Evolutionary conservation across 2,888 invertebrate species (phyloP).

Genomic region (Ochropacha duplaris): DNA sequence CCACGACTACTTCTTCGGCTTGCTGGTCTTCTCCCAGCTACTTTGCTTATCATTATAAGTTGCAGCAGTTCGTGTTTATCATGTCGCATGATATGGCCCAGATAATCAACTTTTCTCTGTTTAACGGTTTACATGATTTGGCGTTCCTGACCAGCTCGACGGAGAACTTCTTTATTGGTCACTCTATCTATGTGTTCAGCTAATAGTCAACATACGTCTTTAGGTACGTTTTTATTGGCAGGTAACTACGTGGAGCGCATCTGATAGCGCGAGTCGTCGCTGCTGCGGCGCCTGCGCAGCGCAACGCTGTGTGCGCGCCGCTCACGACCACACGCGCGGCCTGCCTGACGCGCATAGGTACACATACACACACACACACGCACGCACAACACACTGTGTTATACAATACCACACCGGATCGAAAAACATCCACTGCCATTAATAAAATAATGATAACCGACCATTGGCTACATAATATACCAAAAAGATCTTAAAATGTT

Average conservation of each 20-base stretch:
- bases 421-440: background rate
- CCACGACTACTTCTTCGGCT: too few relatives aligned
- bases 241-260: slow-evolving; percentile 89
- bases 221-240: slow-evolving; percentile 49
- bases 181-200: too few relatives aligned
- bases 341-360: background rate
- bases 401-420: background rate
- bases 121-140: too few relatives aligned
- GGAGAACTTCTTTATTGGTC: too few relatives aligned
- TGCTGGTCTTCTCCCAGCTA: too few relatives aligned
- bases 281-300: slow-evolving; percentile 72
- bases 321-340: slow-evolving; percentile 24
- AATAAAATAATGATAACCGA: background rate
- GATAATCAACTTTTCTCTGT: too few relatives aligned
- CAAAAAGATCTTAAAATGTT: background rate
- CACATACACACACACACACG: background rate
- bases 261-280: slow-evolving; percentile 76
- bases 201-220: background rate
- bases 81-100: too few relatives aligned
- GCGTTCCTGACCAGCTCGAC: too few relatives aligned
- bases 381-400: background rate
- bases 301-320: slow-evolving; percentile 65
- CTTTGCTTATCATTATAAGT: too few relatives aligned
- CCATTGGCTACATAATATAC: background rate
- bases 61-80: too few relatives aligned